phyloP scores from a whole-genome alignment of 2,113 vertebrate species.

The Petromus typicus region DNA sequence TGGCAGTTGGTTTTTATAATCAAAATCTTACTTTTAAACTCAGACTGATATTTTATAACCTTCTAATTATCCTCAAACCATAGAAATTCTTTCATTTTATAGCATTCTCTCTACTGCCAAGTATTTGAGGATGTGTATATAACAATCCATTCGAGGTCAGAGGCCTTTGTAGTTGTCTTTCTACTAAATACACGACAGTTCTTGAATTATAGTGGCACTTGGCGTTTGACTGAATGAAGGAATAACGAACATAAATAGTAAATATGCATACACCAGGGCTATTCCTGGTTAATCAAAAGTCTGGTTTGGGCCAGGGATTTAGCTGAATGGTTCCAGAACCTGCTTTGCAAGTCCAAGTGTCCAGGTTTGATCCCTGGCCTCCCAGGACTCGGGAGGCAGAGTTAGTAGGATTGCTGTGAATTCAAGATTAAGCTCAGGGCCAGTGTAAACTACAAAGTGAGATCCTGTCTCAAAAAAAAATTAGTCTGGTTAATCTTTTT shows the following conservation, averaged over 20 bases:
- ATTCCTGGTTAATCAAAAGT: background rate
- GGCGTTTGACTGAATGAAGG: background rate
- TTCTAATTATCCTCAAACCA: background rate
- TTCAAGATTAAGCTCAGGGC: too few relatives aligned
- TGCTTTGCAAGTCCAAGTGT: too few relatives aligned
- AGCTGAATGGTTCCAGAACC: too few relatives aligned
- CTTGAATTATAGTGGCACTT: background rate
- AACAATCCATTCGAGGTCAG: background rate
- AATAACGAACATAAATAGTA: background rate
- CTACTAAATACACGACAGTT: background rate
- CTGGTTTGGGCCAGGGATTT: too few relatives aligned
- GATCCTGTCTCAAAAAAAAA: too few relatives aligned
- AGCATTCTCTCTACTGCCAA: background rate
- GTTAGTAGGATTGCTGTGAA: too few relatives aligned
- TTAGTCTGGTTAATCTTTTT: too few relatives aligned
- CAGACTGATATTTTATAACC: slow-evolving; percentile 3
- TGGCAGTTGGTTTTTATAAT: background rate
- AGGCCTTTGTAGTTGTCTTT: background rate
- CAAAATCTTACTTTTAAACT: slow-evolving; percentile 29
- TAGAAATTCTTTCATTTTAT: background rate
- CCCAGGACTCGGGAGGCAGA: too few relatives aligned
- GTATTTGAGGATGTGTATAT: background rate
- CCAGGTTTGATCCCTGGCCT: too few relatives aligned
- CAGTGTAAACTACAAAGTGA: too few relatives aligned
- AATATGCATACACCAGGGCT: background rate